Conservation (phyloP, 2,888 invertebrate genomes). For the Conistra vaccinii region DNA sequence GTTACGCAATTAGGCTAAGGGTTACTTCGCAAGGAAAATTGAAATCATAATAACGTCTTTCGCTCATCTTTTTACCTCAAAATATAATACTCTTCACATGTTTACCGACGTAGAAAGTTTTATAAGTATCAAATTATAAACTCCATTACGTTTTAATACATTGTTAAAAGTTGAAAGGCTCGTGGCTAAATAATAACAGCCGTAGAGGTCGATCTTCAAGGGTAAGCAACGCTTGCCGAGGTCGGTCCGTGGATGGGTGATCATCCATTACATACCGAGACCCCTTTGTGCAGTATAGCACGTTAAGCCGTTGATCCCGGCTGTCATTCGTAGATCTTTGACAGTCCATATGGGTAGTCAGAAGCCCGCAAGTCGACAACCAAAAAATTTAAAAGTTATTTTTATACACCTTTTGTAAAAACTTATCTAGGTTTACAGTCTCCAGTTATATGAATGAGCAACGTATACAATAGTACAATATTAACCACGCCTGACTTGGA, state of each 20-base stretch:
- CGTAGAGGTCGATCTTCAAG: background rate
- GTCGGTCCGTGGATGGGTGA: background rate
- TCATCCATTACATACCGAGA: too few relatives aligned
- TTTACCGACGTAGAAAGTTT: background rate
- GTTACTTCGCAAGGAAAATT: slow-evolving; percentile 12
- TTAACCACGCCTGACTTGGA: too few relatives aligned
- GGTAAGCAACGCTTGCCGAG: background rate
- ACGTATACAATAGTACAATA: too few relatives aligned
- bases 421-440: too few relatives aligned
- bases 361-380: too few relatives aligned
- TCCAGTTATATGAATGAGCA: too few relatives aligned
- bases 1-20: background rate
- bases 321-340: too few relatives aligned
- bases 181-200: background rate
- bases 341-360: too few relatives aligned
- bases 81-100: slow-evolving; percentile 4
- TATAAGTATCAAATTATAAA: background rate
- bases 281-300: too few relatives aligned
- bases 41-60: slow-evolving; percentile 11
- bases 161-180: background rate
- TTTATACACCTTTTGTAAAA: too few relatives aligned
- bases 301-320: too few relatives aligned
- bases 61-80: background rate
- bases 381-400: too few relatives aligned
- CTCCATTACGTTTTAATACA: background rate